Percentiles rank a stretch among this genome's conserved stretches.
Conservation (phyloP, 1,140 invertebrate species). For the Trissolcus basalis region DNA sequence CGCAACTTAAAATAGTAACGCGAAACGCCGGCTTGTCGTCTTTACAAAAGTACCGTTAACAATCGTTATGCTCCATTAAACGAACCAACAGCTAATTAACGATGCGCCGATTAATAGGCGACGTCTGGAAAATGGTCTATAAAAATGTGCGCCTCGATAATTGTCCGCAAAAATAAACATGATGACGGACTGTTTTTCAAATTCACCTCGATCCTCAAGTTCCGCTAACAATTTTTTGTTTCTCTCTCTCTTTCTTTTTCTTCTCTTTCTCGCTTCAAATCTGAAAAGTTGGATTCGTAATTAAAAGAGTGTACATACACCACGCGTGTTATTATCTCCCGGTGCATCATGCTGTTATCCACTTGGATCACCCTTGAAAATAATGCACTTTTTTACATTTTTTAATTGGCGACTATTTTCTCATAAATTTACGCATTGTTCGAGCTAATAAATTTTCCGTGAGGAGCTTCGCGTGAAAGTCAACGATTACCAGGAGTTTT, state of each 20-base stretch:
- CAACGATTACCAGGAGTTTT: too few relatives aligned
- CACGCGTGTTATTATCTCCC: conserved; percentile 11
- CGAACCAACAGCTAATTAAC: conserved; percentile 49
- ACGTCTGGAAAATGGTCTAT: conserved; percentile 20
- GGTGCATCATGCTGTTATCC: conserved; percentile 23
- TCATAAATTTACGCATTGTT: conserved; percentile 26
- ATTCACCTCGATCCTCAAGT: not conserved
- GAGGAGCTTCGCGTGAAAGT: not conserved
- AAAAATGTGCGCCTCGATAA: conserved; percentile 14
- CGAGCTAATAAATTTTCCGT: conserved; percentile 36
- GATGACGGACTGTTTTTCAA: not conserved
- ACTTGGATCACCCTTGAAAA: conserved; percentile 37
- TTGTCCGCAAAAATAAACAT: conserved; percentile 11
- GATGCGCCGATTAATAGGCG: conserved; percentile 36
- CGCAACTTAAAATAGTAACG: conserved; percentile 43
- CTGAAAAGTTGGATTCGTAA: conserved; percentile 24
- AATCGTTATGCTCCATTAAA: conserved; percentile 60
- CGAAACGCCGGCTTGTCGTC: conserved; percentile 41
- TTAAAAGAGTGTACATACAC: conserved; percentile 12
- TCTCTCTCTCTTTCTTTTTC: conserved; percentile 4
- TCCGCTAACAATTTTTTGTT: conserved; percentile 7
- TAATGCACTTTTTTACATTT: conserved; percentile 23
- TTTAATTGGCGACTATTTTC: conserved; percentile 30
- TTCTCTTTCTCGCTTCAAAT: not conserved
- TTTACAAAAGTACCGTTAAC: conserved; percentile 52